Evolutionary conservation across 2,113 vertebrate species (phyloP).

Genomic region (Heterocephalus glaber): DNA sequence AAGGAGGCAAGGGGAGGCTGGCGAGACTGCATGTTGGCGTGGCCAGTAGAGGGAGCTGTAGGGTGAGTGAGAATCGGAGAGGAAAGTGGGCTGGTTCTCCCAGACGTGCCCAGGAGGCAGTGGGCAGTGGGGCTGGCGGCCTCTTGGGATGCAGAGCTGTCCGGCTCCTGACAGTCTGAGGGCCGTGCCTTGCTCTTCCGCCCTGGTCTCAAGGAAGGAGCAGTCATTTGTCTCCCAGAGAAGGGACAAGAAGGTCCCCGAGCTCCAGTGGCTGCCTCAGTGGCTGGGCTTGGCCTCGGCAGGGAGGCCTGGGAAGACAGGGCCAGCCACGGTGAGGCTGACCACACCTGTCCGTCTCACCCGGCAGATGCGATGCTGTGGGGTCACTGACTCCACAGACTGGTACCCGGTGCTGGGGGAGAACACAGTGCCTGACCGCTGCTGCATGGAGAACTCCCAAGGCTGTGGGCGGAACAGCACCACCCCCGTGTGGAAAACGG

Average conservation of each 20-base stretch:
- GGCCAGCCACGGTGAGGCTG: accelerated
- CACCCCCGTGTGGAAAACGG: constrained; percentile 92
- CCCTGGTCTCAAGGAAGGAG: background rate
- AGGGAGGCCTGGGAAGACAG: background rate
- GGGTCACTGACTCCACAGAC: constrained; percentile 94
- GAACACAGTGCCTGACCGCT: constrained; percentile 95
- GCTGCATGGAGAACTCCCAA: constrained; percentile 97
- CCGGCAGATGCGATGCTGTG: constrained; percentile 96
- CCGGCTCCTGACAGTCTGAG: background rate
- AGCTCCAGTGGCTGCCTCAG: background rate
- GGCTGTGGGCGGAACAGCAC: constrained; percentile 94
- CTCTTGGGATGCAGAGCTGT: background rate
- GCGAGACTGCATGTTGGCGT: background rate
- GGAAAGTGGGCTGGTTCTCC: background rate
- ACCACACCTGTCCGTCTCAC: background rate
- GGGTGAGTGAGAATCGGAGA: background rate
- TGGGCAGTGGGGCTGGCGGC: accelerated
- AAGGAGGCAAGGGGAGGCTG: background rate
- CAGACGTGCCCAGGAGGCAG: too few species aligned
- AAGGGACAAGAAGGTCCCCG: background rate
- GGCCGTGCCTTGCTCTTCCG: too few species aligned
- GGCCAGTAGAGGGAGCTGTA: background rate
- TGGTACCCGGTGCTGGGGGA: constrained; percentile 95
- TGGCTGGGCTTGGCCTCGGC: background rate
- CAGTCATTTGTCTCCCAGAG: background rate